Conservation (phyloP, 2,797 vertebrate genomes). For the Melanitta fusca region DNA sequence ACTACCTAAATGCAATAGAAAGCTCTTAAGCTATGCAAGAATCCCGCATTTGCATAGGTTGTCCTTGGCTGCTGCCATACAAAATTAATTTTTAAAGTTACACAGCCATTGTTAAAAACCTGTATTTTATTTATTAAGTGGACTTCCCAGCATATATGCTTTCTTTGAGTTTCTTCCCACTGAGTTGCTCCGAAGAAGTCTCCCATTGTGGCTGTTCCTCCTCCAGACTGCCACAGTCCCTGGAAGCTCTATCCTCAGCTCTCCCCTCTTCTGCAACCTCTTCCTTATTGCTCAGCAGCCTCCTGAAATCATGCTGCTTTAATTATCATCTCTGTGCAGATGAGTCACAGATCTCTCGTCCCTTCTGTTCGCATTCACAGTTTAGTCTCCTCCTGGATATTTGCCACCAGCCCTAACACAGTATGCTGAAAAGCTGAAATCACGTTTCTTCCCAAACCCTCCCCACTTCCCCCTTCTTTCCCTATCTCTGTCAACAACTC, state of each 20-base stretch:
- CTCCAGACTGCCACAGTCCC: neutral
- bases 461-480: neutral
- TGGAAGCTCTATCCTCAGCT: neutral
- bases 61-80: neutral
- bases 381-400: conserved; percentile 64
- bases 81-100: neutral
- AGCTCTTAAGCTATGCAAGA: neutral
- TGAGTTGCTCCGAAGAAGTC: neutral
- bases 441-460: conserved; percentile 40
- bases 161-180: neutral
- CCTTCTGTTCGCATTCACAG: conserved; percentile 64
- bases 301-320: conserved; percentile 66
- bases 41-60: neutral
- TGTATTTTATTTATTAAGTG: neutral
- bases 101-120: neutral
- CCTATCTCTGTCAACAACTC: conserved; percentile 37
- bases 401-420: conserved; percentile 42
- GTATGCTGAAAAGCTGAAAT: conserved; percentile 31
- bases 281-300: conserved; percentile 42
- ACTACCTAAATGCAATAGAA: neutral
- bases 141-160: neutral
- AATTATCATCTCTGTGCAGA: conserved; percentile 43
- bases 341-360: conserved; percentile 63
- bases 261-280: neutral
- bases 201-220: neutral